Conservation (phyloP, 92 coral and sea anemone species). For the Desmophyllum pertusum region DNA sequence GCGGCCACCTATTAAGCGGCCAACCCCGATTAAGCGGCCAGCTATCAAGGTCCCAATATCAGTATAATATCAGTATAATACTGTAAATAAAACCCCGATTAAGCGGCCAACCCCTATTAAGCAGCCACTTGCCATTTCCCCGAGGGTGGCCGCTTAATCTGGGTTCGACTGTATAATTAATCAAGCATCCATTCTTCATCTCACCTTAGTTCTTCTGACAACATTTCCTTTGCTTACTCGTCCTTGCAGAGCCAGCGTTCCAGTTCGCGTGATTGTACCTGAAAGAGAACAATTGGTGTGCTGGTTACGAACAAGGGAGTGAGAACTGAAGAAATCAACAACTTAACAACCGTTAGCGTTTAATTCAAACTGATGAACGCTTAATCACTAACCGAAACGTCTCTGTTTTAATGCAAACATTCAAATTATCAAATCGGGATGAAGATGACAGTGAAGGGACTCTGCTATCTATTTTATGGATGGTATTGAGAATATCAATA, state of each 20-base stretch:
- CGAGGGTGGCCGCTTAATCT: too few relatives aligned
- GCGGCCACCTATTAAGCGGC: too few relatives aligned
- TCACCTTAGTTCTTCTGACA: slow-evolving; percentile 59
- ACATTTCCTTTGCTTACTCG: slow-evolving; percentile 73
- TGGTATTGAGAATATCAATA: too few relatives aligned
- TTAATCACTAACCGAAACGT: background rate
- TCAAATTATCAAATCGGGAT: background rate
- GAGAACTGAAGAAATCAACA: background rate
- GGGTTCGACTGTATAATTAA: background rate
- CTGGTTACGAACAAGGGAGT: background rate
- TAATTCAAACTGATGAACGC: background rate
- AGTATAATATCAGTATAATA: too few relatives aligned
- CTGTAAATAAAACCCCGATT: too few relatives aligned
- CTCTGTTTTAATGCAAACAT: background rate
- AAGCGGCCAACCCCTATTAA: too few relatives aligned
- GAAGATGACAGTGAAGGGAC: background rate
- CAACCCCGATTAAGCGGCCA: too few relatives aligned
- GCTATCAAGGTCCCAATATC: too few relatives aligned
- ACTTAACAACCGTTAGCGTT: background rate
- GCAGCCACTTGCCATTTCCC: too few relatives aligned
- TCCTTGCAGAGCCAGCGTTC: slow-evolving; percentile 79
- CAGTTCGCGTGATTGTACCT: slow-evolving; percentile 84
- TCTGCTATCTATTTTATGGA: background rate
- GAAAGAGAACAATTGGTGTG: background rate
- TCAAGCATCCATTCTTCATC: background rate